Conservation (phyloP, 37 sponge, comb jelly and placozoan species). For the Spongia lamella region DNA sequence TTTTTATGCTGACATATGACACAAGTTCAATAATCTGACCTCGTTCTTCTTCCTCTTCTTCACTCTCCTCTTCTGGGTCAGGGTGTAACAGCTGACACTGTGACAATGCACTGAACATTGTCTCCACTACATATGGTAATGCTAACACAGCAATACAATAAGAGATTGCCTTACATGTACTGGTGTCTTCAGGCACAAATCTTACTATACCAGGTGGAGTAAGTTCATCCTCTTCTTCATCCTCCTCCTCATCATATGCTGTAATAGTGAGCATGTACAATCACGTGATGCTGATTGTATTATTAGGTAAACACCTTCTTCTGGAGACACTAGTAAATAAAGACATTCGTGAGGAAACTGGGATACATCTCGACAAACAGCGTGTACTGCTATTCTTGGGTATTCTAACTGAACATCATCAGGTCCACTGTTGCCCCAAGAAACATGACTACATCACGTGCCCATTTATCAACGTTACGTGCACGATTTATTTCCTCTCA, state of each 20-base stretch:
- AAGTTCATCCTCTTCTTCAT: conserved; percentile 13
- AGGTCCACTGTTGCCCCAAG: neutral
- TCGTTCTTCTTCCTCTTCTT: conserved; percentile 41
- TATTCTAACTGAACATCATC: conserved; percentile 32
- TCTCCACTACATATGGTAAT: conserved; percentile 37
- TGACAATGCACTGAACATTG: conserved; percentile 47
- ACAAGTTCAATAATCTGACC: no score
- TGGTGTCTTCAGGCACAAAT: conserved; percentile 34
- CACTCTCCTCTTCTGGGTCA: conserved; percentile 51
- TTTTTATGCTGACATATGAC: no score
- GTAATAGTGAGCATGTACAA: neutral
- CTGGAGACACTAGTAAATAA: conserved; percentile 30
- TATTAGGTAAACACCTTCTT: neutral
- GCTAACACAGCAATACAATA: no score
- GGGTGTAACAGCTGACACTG: conserved; percentile 76
- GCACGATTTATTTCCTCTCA: no score
- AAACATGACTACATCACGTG: no score
- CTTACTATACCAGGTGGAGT: conserved; percentile 25
- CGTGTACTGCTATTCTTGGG: conserved; percentile 65
- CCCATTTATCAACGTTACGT: no score
- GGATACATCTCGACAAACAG: conserved; percentile 51
- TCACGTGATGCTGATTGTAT: neutral
- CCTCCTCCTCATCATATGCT: conserved; percentile 1
- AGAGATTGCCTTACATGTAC: conserved; percentile 32
- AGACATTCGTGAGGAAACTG: conserved; percentile 62